These are phyloP conservation scores for Nipponia nippon DNA, from an alignment of 2,113 vertebrate genomes.

Conservation along the genomic window DNA sequence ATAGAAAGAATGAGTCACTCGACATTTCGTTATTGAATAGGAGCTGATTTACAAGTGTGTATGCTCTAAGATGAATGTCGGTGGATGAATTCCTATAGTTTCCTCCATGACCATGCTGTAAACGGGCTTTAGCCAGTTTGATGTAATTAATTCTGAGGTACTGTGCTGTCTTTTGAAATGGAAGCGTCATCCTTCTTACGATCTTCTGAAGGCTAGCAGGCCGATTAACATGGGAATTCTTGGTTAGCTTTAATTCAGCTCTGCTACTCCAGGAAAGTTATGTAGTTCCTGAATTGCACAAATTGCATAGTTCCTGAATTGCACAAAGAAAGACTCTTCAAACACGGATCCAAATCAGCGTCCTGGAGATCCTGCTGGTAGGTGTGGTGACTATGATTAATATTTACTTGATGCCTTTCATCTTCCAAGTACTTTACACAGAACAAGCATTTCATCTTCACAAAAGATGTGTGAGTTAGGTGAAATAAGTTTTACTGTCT, in stretches of 20 bases:
- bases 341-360: background rate
- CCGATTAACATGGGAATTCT: slow-evolving; percentile 24
- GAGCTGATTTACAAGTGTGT: slow-evolving; percentile 42
- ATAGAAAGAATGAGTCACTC: slow-evolving; percentile 44
- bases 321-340: slow-evolving; percentile 25
- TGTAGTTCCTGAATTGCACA: slow-evolving; percentile 21
- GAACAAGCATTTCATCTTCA: slow-evolving; percentile 18
- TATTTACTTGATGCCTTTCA: slow-evolving; percentile 37
- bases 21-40: slow-evolving; percentile 30
- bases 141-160: background rate
- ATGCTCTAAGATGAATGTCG: background rate
- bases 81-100: slow-evolving; percentile 7
- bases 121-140: slow-evolving; percentile 27
- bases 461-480: background rate
- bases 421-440: slow-evolving; percentile 37
- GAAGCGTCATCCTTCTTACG: slow-evolving; percentile 16
- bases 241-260: slow-evolving; percentile 52
- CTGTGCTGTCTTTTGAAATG: slow-evolving; percentile 28
- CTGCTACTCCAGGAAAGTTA: background rate
- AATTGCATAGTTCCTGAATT: slow-evolving; percentile 22
- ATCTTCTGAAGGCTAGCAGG: slow-evolving; percentile 22
- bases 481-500: slow-evolving; percentile 6
- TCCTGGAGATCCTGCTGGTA: slow-evolving; percentile 37
- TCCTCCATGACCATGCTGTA: background rate
- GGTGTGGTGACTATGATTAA: slow-evolving; percentile 49